A percentile compares a stretch with the other conserved stretches of the same genome.
Evolutionary conservation across 2,113 vertebrate species (phyloP).

Genomic region (Pheucticus melanocephalus): DNA sequence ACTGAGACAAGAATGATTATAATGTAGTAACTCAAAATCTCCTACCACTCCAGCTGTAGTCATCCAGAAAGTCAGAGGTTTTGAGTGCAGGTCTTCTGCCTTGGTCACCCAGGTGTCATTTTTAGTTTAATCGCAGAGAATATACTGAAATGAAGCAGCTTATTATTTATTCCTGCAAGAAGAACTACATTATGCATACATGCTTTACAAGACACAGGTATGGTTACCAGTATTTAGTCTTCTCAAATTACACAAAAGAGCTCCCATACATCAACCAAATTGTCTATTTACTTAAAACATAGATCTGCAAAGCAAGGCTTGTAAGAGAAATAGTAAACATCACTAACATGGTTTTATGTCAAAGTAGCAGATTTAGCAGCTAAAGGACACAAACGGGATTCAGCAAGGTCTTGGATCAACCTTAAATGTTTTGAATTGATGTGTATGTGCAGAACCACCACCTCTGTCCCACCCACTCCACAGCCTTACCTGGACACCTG

Average conservation of each 20-base stretch:
- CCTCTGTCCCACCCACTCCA: background rate
- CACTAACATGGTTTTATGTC: background rate
- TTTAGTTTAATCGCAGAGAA: constrained; percentile 4
- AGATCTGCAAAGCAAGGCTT: background rate
- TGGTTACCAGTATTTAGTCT: background rate
- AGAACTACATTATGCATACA: background rate
- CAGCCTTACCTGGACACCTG: background rate
- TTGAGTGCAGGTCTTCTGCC: background rate
- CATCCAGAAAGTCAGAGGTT: background rate
- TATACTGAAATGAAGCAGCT: constrained; percentile 7
- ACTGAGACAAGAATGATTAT: background rate
- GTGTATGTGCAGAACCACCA: background rate
- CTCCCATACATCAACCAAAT: background rate
- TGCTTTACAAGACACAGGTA: background rate
- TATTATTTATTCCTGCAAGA: background rate
- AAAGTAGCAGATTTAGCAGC: background rate
- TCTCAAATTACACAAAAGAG: background rate
- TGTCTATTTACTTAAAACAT: background rate
- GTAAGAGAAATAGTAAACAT: background rate
- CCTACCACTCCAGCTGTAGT: background rate
- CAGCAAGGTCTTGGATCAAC: background rate
- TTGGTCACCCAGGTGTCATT: background rate
- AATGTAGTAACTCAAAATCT: background rate
- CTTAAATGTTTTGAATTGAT: background rate
- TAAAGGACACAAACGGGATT: background rate